Conservation (phyloP, 2,888 invertebrate genomes). For the Ennomos erosarius region DNA sequence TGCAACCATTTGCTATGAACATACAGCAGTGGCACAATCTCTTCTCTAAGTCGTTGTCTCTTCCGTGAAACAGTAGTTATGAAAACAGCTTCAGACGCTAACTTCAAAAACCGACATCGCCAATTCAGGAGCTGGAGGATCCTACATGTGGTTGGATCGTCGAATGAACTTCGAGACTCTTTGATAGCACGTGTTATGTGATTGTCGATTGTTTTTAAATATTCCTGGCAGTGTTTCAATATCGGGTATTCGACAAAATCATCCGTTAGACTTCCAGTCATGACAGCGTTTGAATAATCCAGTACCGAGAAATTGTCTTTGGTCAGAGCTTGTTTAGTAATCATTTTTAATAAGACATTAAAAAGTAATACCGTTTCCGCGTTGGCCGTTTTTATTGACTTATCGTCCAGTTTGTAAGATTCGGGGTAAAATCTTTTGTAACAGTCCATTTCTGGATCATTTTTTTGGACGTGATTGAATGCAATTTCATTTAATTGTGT, state of each 20-base stretch:
- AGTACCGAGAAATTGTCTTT: constrained; percentile 66
- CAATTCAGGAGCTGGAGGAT: constrained; percentile 82
- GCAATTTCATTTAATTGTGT: constrained; percentile 54
- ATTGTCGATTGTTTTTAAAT: constrained; percentile 74
- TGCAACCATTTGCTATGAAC: constrained; percentile 91
- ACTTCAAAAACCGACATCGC: constrained; percentile 76
- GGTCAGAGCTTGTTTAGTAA: constrained; percentile 42
- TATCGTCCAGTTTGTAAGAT: constrained; percentile 44
- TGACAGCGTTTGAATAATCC: constrained; percentile 79
- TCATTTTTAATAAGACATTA: constrained; percentile 58
- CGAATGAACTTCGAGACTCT: constrained; percentile 52
- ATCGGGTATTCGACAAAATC: constrained; percentile 83
- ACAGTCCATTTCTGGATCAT: constrained; percentile 34
- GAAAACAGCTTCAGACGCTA: constrained; percentile 69
- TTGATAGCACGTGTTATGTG: constrained; percentile 70
- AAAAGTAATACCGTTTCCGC: constrained; percentile 77
- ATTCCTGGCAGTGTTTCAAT: constrained; percentile 78
- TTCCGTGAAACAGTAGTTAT: constrained; percentile 58
- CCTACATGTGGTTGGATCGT: constrained; percentile 65
- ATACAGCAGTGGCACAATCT: constrained; percentile 86
- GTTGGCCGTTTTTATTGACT: constrained; percentile 56
- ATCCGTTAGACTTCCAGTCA: constrained; percentile 70
- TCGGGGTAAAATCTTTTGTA: constrained; percentile 66
- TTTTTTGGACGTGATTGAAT: constrained; percentile 41
- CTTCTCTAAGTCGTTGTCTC: constrained; percentile 71